Evolutionary conservation across 2,797 vertebrate genomes (phyloP), one percentile per base, ranked within the genome.

Genomic region (Enteromius trimaculatus): DNA sequence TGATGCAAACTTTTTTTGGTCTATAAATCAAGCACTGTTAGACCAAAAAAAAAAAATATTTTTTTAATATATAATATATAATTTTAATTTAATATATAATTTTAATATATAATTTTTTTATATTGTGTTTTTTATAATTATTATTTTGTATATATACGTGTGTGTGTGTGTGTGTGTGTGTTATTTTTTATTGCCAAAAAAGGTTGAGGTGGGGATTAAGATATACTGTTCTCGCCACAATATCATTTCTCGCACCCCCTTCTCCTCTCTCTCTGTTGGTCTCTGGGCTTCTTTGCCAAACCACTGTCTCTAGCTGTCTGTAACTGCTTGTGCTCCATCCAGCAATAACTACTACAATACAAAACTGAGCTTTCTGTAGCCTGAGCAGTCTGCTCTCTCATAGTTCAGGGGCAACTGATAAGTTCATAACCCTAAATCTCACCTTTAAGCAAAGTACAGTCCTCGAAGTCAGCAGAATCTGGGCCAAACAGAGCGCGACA

Each of bases 281-380:
- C 44, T 81, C 83, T 51, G 51, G 31, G 39, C 19, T 26, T 53
- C 62, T 72, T 53, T 87, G 95, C 95, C 95, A 96, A 95, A 94
- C 95, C 96, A 92, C 96, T 95, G 95, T 95, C 95, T 96, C 95
- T 94, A 87, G 80, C 94, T 94, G 95, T 93, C 95, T 92, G 89
- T 89, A 82, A 86, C 83, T 62, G 60, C 80, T 77, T 93, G 91
- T 93, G 79, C 90, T 88, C 89, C 77, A 90, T 94, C 93, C 94
- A 92, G 87, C 85, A 89, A 90, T 92, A 94, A 93, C 90, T 92
- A 92, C 92, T 77, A 79, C 82, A 84, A n/a, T 76, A 17, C 0
- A 83, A 71, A 47, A 51, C 71, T 37, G n/a, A 62, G 65, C 65
- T 77, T 66, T 23, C n/a, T 44, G 14, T 51, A 72, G 79, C 82